Evolutionary conservation across 2,113 vertebrate genomes (phyloP).

Genomic region (Donacobius atricapilla): DNA sequence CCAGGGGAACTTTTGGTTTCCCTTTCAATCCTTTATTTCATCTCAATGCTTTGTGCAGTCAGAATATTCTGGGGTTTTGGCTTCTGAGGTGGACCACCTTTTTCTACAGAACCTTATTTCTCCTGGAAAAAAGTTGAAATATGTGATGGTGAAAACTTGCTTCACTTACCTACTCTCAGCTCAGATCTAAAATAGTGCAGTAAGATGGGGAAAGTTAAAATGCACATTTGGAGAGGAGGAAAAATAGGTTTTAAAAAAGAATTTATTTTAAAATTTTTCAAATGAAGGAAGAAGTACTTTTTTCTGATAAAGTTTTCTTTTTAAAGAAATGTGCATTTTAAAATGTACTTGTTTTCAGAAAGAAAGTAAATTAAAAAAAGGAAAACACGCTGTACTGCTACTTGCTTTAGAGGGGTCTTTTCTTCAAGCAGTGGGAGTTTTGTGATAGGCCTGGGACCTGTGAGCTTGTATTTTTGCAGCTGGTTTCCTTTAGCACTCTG

Average conservation of each 20-base stretch:
- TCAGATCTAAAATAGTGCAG: not conserved
- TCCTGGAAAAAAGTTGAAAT: not conserved
- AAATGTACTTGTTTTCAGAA: not conserved
- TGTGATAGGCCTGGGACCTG: not conserved
- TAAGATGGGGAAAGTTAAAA: not conserved
- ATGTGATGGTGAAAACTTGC: not conserved
- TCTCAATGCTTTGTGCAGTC: not conserved
- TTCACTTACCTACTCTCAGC: not conserved
- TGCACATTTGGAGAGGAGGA: not conserved
- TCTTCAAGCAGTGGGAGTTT: not conserved
- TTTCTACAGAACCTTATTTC: not conserved
- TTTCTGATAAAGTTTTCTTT: not conserved
- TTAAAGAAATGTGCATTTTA: not conserved
- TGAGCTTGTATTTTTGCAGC: not conserved
- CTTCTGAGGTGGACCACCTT: not conserved
- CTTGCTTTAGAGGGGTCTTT: not conserved
- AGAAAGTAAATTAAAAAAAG: not conserved
- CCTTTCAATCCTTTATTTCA: not conserved
- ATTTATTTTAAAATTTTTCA: not conserved
- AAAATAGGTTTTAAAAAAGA: not conserved
- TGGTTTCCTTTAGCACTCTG: not conserved
- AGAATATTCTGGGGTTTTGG: not conserved
- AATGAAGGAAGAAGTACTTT: not conserved
- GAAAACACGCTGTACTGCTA: not conserved
- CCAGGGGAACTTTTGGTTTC: not conserved